Conservation (phyloP, 2,888 invertebrate genomes). For the Macropis europaea region DNA sequence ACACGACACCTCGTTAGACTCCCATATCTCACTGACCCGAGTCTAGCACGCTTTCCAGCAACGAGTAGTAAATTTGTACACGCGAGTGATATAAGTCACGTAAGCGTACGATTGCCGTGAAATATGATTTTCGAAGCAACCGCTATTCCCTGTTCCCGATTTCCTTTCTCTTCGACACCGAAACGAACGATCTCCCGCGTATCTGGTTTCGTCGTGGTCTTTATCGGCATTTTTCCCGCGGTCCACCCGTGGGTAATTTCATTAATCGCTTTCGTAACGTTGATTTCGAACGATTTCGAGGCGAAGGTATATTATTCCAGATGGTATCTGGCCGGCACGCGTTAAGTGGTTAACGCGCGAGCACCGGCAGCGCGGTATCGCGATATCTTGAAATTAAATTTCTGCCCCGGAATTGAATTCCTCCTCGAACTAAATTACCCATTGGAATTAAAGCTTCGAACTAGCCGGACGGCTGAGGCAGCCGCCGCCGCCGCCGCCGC, state of each 20-base stretch:
- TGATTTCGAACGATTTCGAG: slow-evolving; percentile 1
- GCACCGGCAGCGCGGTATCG: slow-evolving; percentile 16
- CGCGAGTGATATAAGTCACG: slow-evolving; percentile 47
- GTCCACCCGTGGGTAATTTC: not conserved
- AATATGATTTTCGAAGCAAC: slow-evolving; percentile 41
- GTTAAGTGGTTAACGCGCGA: slow-evolving; percentile 4
- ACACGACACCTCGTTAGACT: slow-evolving; percentile 26
- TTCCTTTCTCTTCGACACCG: not conserved
- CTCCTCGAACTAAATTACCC: slow-evolving; percentile 11
- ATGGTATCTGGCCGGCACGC: slow-evolving; percentile 14
- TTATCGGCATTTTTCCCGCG: not conserved
- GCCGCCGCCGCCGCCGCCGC: too few relatives aligned
- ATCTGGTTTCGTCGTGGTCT: not conserved
- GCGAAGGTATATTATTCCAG: slow-evolving; percentile 4
- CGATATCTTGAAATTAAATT: slow-evolving; percentile 27
- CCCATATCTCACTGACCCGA: slow-evolving; percentile 48
- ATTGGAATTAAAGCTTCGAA: slow-evolving; percentile 4
- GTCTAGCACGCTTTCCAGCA: slow-evolving; percentile 51
- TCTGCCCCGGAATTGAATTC: slow-evolving; percentile 29
- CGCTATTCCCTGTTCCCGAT: slow-evolving; percentile 1
- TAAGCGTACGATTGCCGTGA: slow-evolving; percentile 1
- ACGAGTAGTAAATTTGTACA: slow-evolving; percentile 61
- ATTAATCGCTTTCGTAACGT: slow-evolving; percentile 18
- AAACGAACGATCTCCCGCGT: too few relatives aligned
- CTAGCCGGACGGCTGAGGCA: not conserved